phyloP scores from a whole-genome alignment of 2,113 vertebrate genomes.

The Stigmatopora nigra region DNA sequence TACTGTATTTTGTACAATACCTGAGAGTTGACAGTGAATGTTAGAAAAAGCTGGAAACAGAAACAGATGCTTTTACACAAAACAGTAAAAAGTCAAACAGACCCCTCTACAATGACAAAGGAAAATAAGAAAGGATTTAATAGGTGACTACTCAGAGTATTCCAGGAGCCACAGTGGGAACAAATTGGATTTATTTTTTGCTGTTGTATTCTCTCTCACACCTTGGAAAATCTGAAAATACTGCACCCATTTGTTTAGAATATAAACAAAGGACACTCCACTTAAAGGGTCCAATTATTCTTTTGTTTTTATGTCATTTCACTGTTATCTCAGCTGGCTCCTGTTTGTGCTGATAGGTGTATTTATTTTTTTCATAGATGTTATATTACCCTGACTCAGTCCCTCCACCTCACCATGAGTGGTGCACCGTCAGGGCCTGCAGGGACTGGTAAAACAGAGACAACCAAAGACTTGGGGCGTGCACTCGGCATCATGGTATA shows the following conservation, averaged over 20 bases:
- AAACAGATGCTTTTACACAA: background rate
- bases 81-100: background rate
- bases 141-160: background rate
- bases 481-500: conserved; percentile 94
- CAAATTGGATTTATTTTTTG: background rate
- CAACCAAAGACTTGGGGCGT: conserved; percentile 91
- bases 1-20: background rate
- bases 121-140: background rate
- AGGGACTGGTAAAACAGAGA: conserved; percentile 94
- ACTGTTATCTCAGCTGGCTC: too few species aligned
- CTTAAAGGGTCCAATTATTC: background rate
- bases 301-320: background rate
- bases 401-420: conserved; percentile 91
- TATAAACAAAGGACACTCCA: background rate
- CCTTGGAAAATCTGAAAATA: background rate
- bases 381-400: conserved; percentile 94
- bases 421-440: conserved; percentile 89
- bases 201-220: background rate
- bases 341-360: conserved; percentile 1
- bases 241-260: background rate
- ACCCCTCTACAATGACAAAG: background rate
- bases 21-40: background rate
- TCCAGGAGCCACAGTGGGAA: background rate
- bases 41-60: background rate
- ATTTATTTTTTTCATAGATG: conserved; percentile 68